Base-by-base conservation (phyloP, 2,888 invertebrate genomes). In the Pseudococcus longispinus region DNA sequence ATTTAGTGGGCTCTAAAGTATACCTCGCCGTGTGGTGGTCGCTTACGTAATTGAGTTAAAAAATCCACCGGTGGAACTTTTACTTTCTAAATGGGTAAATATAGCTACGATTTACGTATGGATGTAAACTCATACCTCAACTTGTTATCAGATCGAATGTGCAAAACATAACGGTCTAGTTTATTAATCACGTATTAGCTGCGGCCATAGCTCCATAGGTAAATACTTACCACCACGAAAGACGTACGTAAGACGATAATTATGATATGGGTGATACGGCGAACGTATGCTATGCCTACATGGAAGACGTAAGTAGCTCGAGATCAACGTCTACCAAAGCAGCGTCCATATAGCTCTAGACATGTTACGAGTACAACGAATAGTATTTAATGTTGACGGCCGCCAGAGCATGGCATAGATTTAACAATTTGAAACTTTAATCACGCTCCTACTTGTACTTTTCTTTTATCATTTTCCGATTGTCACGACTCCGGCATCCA, bases 401-500 rank as follows among this genome's bases (percentile, higher is more conserved):
- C 51, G 2, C n/a, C 18, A n/a, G n/a, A 51, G 51, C 51, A 51
- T n/a, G 51, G 51, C 51, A 13, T 15, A 26, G 23, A 26, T 65
- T 65, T 65, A 65, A 65, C 65, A 65, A 65, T 65, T 65, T 65
- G 13, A 65, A 65, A 65, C 37, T 32, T 74, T 32, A 74, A 74
- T 74, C 74, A 74, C 74, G 74, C 74, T 74, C 74, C 74, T 74
- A 74, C 74, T 74, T 74, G 74, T 74, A 74, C 74, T 32, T 32
- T 74, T 74, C 74, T 77, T 85, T 85, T 85, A 85, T 85, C 85
- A 85, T 85, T 85, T 85, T 77, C 85, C 85, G 85, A 85, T 85
- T 85, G 85, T 85, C 85, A 85, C 85, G 85, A 85, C 85, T 85
- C 77, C 46, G 74, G n/a, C 85, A 51, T 85, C 85, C 85, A 85